A percentile compares a stretch with the other conserved stretches of the same genome.
Conservation (phyloP, 2,113 vertebrate genomes). For the Thermophis baileyi region DNA sequence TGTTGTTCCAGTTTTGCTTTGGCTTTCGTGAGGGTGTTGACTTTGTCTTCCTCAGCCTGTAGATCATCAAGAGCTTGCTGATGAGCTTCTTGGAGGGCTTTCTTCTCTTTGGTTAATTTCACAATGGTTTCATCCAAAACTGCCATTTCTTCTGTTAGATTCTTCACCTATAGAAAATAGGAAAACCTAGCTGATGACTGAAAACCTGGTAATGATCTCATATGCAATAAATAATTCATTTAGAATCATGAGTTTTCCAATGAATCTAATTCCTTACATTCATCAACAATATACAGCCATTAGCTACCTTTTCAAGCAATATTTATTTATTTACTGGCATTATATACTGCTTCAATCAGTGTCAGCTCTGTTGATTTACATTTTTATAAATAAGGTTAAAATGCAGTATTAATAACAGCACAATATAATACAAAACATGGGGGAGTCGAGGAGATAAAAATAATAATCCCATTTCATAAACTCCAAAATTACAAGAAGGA, state of each 20-base stretch:
- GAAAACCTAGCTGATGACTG: not conserved
- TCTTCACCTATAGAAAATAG: conserved; percentile 64
- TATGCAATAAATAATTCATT: not conserved
- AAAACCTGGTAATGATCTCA: not conserved
- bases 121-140: conserved; percentile 63
- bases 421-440: not conserved
- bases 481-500: not conserved
- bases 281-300: not conserved
- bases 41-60: conserved; percentile 73
- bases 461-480: not conserved
- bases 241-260: not conserved
- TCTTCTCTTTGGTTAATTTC: conserved; percentile 72
- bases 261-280: not conserved
- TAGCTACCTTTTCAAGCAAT: not conserved
- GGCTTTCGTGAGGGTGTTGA: conserved; percentile 66
- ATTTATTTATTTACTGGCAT: not conserved
- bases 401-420: not conserved
- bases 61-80: conserved; percentile 72
- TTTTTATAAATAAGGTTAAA: not conserved
- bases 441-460: not conserved
- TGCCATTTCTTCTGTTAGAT: conserved; percentile 67
- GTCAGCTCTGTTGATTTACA: not conserved
- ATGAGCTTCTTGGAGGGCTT: conserved; percentile 69
- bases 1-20: conserved; percentile 74
- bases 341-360: not conserved